A percentile compares a stretch with the other conserved stretches of the same genome.
Conservation (phyloP, 2,797 vertebrate genomes). For the Chromobotia macracanthus region DNA sequence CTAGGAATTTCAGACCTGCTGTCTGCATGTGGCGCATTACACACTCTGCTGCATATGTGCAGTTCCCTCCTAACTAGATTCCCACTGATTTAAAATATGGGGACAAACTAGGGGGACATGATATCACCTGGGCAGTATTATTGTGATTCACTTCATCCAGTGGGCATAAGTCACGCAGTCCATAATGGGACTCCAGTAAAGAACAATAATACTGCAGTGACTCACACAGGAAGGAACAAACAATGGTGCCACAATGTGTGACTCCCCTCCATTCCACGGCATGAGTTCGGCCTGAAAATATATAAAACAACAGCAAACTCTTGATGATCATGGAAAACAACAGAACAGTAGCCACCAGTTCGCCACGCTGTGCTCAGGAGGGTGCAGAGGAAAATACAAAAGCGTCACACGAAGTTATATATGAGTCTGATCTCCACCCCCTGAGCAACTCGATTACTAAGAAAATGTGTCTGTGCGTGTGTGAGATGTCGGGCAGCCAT, state of each 20-base stretch:
- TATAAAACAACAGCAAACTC: neutral
- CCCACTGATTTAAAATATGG: constrained; percentile 4
- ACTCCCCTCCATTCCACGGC: constrained; percentile 32
- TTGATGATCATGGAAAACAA: neutral
- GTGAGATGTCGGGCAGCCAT: neutral
- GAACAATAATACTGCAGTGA: constrained; percentile 69
- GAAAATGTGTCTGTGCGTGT: constrained; percentile 34
- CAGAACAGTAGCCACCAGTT: neutral
- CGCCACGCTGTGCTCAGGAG: neutral
- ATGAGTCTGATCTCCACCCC: constrained; percentile 4
- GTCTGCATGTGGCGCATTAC: neutral
- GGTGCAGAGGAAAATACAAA: neutral
- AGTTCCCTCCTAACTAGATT: neutral
- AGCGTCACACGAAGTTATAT: neutral
- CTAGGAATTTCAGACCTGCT: neutral
- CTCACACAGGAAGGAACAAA: constrained; percentile 74
- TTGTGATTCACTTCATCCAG: constrained; percentile 64
- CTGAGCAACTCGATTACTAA: neutral
- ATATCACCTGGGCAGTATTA: constrained; percentile 12
- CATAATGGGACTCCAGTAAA: constrained; percentile 69
- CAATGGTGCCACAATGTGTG: constrained; percentile 59
- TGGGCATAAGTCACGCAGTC: constrained; percentile 69
- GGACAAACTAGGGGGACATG: neutral
- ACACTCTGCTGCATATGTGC: neutral
- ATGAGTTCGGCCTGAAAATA: constrained; percentile 24